Evolutionary conservation across 2,113 vertebrate genomes (phyloP), one percentile per base, ranked within the genome.

Genomic region (Lepus timidus): DNA sequence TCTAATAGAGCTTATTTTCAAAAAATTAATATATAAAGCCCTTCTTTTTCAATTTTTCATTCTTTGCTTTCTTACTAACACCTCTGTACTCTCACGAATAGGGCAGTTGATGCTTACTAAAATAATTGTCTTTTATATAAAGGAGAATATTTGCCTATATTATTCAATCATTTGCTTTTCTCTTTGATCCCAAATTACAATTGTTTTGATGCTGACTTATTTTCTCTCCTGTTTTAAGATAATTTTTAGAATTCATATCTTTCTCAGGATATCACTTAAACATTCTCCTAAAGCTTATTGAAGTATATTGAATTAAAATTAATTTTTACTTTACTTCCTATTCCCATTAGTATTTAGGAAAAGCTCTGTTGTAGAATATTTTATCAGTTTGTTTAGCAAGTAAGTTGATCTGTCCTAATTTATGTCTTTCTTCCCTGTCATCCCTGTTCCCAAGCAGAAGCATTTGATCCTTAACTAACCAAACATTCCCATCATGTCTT

Each of bases 211-310:
- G 36, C 83, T 87, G 52, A 91, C 78, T 90, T 90, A 49, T 20
- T 39, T 86, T 62, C 78, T 91, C 89, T 96, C 17, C 97, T 96
- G 31, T 71, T 94, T 92, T 93, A 92, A 73, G 6, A 8, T 96
- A 95, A 87, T 83, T 58, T 16, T 94, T 78, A 83, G 31, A 88
- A 62, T 90, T 82, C 68, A 82, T 81, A 58, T 19, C 23, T 88
- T 90, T 19, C 29, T 85, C 29, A 3, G 64, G 85, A 3, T 22
- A 31, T 71, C 16, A 74, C 10, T 19, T 70, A 16, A 85, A 78
- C 25, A 78, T 20, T 65, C n/a, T 78, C 6, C 39, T 93, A 93
- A 97, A 22, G 3, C 19, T 95, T 0, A 8, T 61, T 95, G 68
- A 90, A 62, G 4, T 22, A 82, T 22, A 0, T 4, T 80, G 93